Base-by-base conservation (phyloP, 1,140 invertebrate genomes). In the Contarinia nasturtii region DNA sequence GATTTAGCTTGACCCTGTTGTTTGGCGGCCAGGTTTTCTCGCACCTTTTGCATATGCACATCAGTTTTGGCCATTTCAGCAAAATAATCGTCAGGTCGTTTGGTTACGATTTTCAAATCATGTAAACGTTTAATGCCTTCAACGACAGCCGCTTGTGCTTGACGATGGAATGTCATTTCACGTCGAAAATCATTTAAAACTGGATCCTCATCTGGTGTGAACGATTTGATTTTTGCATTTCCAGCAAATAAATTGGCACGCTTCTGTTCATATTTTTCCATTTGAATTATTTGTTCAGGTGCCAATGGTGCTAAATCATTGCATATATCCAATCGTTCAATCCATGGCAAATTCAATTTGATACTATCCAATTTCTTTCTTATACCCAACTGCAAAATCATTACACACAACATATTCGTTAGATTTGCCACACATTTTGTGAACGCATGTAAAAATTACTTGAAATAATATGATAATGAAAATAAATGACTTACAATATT, bases 61-160 rank as follows among this genome's bases (percentile, higher is more conserved):
- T 99, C 95, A 44, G 86, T 75, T 64, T 99, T 99, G 2, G 89
- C 89, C 95, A 98, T 98, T 73, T 98, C 86, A 1, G 94, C 95
- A 70, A 95, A 98, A 67, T 95, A 98, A 67, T 98, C 94, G 27
- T 89, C 82, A 0, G 95, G 95, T 48, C 77, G 72, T 57, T 76
- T 81, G 1, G 88, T 94, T 1, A 74, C 68, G 36, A 95, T 70
- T 19, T 75, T 76, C 2, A 90, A 57, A 50, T 77, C 74, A 43
- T 87, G 79, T 4, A 97, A 63, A 45, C 72, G 71, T 19, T 75
- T 70, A 15, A 96, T 72, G 2, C 76, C 85, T 54, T 86, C 77
- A 2, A 91, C 52, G 7, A 88, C 85, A 14, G 88, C 78, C 27
- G 77, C 73, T 58, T 97, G 91, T 3, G 91, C 93, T 68, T 95